Evolutionary conservation across 2,888 invertebrate genomes (phyloP), one percentile per base, ranked within the genome.

Genomic region (Proisotoma minuta): DNA sequence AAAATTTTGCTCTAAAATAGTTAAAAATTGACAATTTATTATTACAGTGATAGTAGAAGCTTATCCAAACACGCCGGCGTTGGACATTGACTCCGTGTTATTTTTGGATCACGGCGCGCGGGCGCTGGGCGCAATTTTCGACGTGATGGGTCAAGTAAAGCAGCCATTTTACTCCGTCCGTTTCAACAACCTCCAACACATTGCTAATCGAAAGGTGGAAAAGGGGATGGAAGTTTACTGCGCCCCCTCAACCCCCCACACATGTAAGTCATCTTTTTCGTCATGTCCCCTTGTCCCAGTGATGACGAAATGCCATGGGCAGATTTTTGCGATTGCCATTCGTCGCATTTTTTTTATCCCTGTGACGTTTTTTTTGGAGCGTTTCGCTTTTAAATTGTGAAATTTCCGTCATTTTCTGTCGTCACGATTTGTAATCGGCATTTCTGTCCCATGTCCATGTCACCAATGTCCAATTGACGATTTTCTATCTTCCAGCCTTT

Each of bases 151-250:
- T 15, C 89, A 86, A 54, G 89, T 96, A 0, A 81, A 83, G 0
- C 85, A 87, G 73, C 96, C 97, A 0, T 83, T 88, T 71, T 97
- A 97, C 78, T 88, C 89, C 71, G 84, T 97, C n/a, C 83, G 95
- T 2, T 96, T 96, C 78, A 95, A 94, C 79, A 86, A 84, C 0
- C 77, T 78, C 12, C 84, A 87, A 57, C 90, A 96, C 76, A 89
- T 91, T 57, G 77, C 82, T 51, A 82, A 84, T 49, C 84, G 84
- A 66, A 84, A 85, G 52, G 83, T 91, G 1, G 76, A 80, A 71
- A 77, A 84, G 53, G 91, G 89, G 53, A 82, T 84, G 77, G 82
- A 82, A 8, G 90, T 96, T 3, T 96, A 84, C 79, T 89, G 87
- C 74, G 94, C 92, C 22, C 94, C 93, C 0, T 82, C 84, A 73